Percentiles rank a stretch among this genome's conserved stretches.
These are phyloP conservation scores for Synanthedon andrenaeformis DNA, from an alignment of 2,888 invertebrate genomes.

Conservation along the genomic window DNA sequence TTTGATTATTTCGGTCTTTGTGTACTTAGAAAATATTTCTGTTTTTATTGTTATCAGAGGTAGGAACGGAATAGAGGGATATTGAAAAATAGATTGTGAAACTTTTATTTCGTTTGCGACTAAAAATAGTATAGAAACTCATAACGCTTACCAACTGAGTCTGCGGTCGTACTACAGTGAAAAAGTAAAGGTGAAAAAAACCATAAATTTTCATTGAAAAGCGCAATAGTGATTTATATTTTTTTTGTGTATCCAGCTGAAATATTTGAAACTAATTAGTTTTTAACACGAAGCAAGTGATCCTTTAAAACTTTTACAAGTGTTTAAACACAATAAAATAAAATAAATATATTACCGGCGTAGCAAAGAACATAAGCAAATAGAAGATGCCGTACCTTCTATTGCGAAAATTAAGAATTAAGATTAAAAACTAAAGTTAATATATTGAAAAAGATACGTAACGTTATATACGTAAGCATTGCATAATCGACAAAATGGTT, in stretches of 20 bases:
- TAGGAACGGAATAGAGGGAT: not conserved
- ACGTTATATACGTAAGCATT: too few species aligned
- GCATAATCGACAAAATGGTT: too few species aligned
- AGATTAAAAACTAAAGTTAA: too few species aligned
- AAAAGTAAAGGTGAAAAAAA: conserved; percentile 23
- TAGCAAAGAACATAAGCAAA: too few species aligned
- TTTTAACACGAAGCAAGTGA: too few species aligned
- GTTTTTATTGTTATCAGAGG: not conserved
- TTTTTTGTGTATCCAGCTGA: not conserved
- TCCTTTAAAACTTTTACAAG: too few species aligned
- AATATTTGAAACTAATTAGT: not conserved
- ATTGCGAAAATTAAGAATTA: too few species aligned
- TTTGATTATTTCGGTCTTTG: not conserved
- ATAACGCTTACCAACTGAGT: conserved; percentile 10
- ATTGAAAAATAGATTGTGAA: not conserved
- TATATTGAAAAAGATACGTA: too few species aligned
- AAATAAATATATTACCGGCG: too few species aligned
- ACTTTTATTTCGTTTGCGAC: not conserved
- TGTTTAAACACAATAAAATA: too few species aligned
- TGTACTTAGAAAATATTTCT: not conserved
- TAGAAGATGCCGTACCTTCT: too few species aligned
- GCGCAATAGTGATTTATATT: conserved; percentile 7
- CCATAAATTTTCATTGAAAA: conserved; percentile 27
- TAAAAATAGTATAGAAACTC: not conserved
- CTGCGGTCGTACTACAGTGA: conserved; percentile 13